Percentiles rank a stretch among this genome's conserved stretches.
Evolutionary conservation across 2,797 vertebrate genomes (phyloP).

Genomic region (Platyrinchus mystaceus): DNA sequence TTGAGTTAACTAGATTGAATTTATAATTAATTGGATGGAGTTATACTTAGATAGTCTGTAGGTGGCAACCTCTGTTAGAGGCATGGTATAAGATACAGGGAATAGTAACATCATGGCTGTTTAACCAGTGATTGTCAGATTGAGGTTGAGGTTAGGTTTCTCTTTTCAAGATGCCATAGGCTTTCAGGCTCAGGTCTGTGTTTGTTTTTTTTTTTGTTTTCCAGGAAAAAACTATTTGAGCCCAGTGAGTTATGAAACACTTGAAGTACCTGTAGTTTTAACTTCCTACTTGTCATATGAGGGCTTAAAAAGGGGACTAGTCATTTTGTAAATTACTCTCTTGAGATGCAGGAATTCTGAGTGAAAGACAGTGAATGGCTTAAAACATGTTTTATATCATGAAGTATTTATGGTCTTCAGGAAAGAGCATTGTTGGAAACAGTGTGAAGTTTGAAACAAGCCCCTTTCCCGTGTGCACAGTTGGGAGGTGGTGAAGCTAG

Average conservation of each 20-base stretch:
- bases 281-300: not conserved
- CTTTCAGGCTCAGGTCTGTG: not conserved
- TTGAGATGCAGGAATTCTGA: not conserved
- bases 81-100: not conserved
- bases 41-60: conserved; percentile 47
- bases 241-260: conserved; percentile 1
- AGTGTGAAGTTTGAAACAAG: not conserved
- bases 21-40: conserved; percentile 32
- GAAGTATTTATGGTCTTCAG: not conserved
- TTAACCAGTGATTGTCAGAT: not conserved
- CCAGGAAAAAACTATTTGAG: not conserved
- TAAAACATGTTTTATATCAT: not conserved
- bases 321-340: not conserved
- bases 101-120: not conserved
- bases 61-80: conserved; percentile 37
- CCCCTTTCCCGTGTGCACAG: accelerated
- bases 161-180: not conserved
- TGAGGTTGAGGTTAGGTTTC: not conserved
- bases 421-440: not conserved
- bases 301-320: not conserved
- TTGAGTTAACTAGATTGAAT: conserved; percentile 28
- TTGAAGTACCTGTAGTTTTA: not conserved
- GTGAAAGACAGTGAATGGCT: not conserved
- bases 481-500: not conserved
- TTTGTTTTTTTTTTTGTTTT: not conserved